These are phyloP conservation scores for Rhinogobio ventralis DNA, from an alignment of 2,797 vertebrate species.

Conservation along the genomic window DNA sequence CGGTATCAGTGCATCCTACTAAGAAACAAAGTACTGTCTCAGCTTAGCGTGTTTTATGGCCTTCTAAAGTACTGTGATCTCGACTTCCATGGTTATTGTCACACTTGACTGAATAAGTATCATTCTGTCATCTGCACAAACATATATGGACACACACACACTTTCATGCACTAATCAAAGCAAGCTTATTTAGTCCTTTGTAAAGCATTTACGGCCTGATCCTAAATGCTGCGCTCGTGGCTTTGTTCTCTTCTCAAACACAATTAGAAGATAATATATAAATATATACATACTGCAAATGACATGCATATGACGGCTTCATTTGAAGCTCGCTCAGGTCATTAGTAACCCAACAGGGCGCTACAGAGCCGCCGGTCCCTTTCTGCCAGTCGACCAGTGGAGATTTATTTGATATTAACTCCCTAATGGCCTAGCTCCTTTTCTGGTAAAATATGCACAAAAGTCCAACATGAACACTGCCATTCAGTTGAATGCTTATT, in stretches of 20 bases:
- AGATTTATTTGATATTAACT: conserved; percentile 99
- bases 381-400: conserved; percentile 97
- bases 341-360: conserved; percentile 99
- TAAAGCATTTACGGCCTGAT: conserved; percentile 77
- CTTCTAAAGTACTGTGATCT: conserved; percentile 18
- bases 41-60: conserved; percentile 7
- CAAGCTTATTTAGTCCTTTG: conserved; percentile 95
- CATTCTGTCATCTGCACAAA: conserved; percentile 25
- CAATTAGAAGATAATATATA: conserved; percentile 99
- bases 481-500: conserved; percentile 99
- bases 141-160: conserved; percentile 41
- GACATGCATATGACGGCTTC: conserved; percentile 99
- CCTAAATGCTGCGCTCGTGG: conserved; percentile 86
- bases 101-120: conserved; percentile 24
- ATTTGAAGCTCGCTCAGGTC: conserved; percentile 99
- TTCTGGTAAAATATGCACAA: conserved; percentile 92
- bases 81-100: conserved; percentile 6
- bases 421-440: conserved; percentile 94
- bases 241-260: conserved; percentile 97
- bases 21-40: background rate
- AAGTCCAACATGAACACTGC: conserved; percentile 90
- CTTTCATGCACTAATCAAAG: conserved; percentile 88
- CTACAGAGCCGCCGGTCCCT: conserved; percentile 91
- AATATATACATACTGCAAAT: conserved; percentile 99
- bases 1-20: background rate